Conservation (phyloP, 2,888 invertebrate species). For the Phania funesta region DNA sequence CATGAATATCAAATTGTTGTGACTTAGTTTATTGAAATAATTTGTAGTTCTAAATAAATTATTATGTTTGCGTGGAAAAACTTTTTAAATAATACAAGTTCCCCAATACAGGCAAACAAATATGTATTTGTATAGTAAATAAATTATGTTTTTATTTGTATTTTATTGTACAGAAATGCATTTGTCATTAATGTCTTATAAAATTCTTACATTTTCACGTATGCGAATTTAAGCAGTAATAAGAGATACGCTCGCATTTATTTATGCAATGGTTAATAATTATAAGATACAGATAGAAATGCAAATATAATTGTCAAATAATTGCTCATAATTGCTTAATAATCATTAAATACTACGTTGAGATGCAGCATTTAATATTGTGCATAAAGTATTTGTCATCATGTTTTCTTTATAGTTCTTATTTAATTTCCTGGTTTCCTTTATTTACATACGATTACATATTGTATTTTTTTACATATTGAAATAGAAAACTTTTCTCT, state of each 20-base stretch:
- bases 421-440: not conserved
- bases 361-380: not conserved
- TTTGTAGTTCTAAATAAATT: constrained; percentile 14
- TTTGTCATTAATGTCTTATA: not conserved
- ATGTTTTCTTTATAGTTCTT: not conserved
- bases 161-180: constrained; percentile 6
- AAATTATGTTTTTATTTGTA: constrained; percentile 1
- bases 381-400: not conserved
- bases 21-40: constrained; percentile 26
- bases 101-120: not conserved
- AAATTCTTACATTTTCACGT: not conserved
- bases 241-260: not conserved
- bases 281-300: not conserved
- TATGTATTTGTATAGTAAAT: constrained; percentile 3
- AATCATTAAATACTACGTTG: constrained; percentile 3
- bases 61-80: constrained; percentile 1
- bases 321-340: constrained; percentile 12
- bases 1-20: constrained; percentile 39
- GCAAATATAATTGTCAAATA: constrained; percentile 21
- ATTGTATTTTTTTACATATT: not conserved
- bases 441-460: constrained; percentile 23
- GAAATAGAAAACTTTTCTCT: not conserved
- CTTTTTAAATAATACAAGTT: not conserved
- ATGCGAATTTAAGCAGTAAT: constrained; percentile 25
- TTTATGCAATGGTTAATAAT: not conserved